Conservation (phyloP, 2,888 invertebrate species). For the Arctia plantaginis region DNA sequence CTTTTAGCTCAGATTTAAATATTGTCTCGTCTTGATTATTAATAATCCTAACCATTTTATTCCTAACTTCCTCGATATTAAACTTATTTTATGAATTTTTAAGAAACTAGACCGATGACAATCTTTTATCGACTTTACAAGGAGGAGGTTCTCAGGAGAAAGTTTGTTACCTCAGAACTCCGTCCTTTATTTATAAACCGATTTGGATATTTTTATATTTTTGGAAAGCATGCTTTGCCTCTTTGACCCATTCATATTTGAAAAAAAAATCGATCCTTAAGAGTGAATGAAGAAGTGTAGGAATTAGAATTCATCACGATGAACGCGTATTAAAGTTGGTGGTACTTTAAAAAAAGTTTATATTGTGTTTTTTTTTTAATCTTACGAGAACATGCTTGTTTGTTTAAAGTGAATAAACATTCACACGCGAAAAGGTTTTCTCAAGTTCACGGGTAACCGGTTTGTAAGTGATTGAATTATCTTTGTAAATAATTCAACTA, state of each 20-base stretch:
- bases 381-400: neutral
- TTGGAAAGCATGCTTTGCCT: no score
- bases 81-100: neutral
- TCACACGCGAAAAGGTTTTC: conserved; percentile 21
- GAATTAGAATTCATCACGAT: neutral
- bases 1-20: conserved; percentile 19
- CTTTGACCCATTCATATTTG: no score
- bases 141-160: no score
- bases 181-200: no score
- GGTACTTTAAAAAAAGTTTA: neutral
- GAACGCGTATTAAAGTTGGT: neutral
- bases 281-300: no score
- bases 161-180: no score
- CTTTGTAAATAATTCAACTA: conserved; percentile 68
- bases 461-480: conserved; percentile 47
- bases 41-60: neutral
- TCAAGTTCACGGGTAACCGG: conserved; percentile 64
- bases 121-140: no score
- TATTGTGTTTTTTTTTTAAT: neutral
- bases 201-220: no score
- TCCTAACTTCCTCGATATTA: neutral
- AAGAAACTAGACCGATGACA: no score
- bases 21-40: neutral
- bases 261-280: no score
- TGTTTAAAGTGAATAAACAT: conserved; percentile 16